Conservation (phyloP, 2,113 vertebrate genomes). For the Prionailurus bengalensis region DNA sequence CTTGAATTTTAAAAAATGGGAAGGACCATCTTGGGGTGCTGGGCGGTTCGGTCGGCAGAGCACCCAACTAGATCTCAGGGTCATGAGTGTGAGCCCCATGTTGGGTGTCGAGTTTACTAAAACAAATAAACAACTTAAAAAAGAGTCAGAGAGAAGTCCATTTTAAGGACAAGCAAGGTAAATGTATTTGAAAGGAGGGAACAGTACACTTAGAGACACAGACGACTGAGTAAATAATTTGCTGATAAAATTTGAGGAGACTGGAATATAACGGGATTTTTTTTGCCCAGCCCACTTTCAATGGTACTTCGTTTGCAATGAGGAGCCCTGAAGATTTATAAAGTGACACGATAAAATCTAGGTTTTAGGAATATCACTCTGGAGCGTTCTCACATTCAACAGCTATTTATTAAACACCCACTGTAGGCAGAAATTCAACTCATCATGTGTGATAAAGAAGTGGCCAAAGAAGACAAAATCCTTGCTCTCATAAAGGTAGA, state of each 20-base stretch:
- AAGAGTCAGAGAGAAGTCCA: not conserved
- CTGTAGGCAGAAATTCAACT: not conserved
- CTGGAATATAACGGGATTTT: not conserved
- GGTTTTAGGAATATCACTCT: not conserved
- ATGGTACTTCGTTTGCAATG: not conserved
- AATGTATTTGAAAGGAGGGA: not conserved
- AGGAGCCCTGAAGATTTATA: not conserved
- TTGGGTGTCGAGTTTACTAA: not conserved
- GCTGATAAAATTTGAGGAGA: not conserved
- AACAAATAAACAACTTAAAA: not conserved
- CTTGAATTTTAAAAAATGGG: not conserved
- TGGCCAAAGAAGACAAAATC: not conserved
- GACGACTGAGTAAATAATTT: not conserved
- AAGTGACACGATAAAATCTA: not conserved
- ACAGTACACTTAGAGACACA: not conserved
- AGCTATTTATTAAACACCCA: not conserved
- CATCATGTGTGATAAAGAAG: not conserved
- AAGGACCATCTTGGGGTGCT: not conserved
- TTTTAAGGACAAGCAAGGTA: not conserved
- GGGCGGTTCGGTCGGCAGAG: not conserved
- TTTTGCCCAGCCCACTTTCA: slow-evolving; percentile 29
- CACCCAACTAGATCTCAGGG: not conserved
- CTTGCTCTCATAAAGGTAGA: not conserved
- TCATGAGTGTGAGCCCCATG: not conserved
- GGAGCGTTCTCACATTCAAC: not conserved